These are phyloP conservation scores for Patella ulyssiponensis DNA, from an alignment of 2,888 invertebrate genomes.

Conservation along the genomic window DNA sequence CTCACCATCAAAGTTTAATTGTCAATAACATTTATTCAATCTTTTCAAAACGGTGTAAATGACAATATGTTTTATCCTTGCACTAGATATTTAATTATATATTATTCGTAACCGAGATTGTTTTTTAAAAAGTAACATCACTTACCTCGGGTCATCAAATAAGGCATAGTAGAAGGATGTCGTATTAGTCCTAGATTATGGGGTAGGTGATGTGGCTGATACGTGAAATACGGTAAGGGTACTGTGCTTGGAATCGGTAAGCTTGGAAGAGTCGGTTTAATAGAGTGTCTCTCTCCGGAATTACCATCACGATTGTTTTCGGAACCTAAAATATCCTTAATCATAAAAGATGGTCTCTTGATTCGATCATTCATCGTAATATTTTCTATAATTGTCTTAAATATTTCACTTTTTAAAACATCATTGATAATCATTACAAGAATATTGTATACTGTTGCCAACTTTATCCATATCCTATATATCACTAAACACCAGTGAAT, in stretches of 20 bases:
- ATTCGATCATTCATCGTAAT: slow-evolving; percentile 14
- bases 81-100: too few species aligned
- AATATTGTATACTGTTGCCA: too few species aligned
- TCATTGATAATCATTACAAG: neutral
- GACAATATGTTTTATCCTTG: too few species aligned
- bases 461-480: too few species aligned
- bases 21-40: too few species aligned
- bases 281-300: neutral
- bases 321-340: slow-evolving; percentile 51
- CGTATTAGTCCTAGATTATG: neutral
- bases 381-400: neutral
- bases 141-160: neutral
- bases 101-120: too few species aligned
- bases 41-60: too few species aligned
- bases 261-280: neutral
- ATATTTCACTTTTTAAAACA: neutral
- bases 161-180: neutral
- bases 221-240: neutral
- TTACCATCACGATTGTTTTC: neutral
- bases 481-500: too few species aligned
- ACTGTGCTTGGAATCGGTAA: neutral
- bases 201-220: neutral
- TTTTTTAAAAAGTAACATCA: neutral
- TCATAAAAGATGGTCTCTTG: slow-evolving; percentile 50
- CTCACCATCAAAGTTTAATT: too few species aligned